Evolutionary conservation across 2,113 vertebrate species (phyloP).

Genomic region (Hassar affinis): DNA sequence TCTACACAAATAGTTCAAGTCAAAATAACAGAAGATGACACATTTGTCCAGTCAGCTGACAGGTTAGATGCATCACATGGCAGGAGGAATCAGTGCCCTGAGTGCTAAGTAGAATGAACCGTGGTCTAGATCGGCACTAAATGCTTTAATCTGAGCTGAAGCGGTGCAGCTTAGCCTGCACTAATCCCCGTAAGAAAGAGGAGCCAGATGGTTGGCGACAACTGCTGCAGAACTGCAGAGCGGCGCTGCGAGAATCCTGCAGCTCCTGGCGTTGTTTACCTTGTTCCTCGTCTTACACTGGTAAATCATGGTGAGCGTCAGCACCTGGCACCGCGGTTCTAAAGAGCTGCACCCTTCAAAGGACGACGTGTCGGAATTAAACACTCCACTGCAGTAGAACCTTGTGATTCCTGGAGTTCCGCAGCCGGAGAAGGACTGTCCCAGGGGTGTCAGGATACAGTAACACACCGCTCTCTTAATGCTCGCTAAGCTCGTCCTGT

Average conservation of each 20-base stretch:
- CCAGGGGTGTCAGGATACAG: conserved; percentile 66
- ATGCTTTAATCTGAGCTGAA: conserved; percentile 69
- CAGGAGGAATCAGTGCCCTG: conserved; percentile 19
- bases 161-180: conserved; percentile 67
- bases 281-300: conserved; percentile 68
- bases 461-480: conserved; percentile 25
- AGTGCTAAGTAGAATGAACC: conserved; percentile 50
- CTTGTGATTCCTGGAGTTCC: conserved; percentile 66
- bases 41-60: conserved; percentile 22
- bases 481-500: conserved; percentile 25
- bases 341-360: conserved; percentile 14
- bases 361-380: conserved; percentile 59
- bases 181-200: conserved; percentile 79
- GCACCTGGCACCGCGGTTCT: conserved; percentile 57
- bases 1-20: background rate
- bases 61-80: background rate
- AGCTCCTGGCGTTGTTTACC: conserved; percentile 67
- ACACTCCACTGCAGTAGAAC: conserved; percentile 52
- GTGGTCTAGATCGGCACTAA: conserved; percentile 41
- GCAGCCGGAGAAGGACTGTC: conserved; percentile 52
- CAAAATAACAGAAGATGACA: background rate
- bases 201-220: conserved; percentile 79
- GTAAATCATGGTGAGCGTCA: conserved; percentile 47
- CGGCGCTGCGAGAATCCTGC: conserved; percentile 66
- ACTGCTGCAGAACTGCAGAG: conserved; percentile 68